Percentiles rank a stretch among this genome's conserved stretches.
phyloP scores from a whole-genome alignment of 2,797 vertebrate genomes.

The Chelon labrosus region DNA sequence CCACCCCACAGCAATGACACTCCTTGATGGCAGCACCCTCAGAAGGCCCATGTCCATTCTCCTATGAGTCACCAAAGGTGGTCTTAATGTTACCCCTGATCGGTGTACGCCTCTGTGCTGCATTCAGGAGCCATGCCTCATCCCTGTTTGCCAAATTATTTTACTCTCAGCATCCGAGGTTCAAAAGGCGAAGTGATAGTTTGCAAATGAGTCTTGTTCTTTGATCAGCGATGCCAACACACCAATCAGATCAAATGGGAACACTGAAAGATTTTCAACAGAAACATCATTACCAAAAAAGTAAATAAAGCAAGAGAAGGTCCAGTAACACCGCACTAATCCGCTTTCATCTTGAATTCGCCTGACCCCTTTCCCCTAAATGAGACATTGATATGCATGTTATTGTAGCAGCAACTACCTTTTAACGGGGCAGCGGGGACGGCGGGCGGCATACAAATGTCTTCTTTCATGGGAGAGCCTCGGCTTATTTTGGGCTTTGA shows the following conservation, averaged over 20 bases:
- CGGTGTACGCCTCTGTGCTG: neutral
- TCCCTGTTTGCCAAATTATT: slow-evolving; percentile 57
- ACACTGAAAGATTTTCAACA: slow-evolving; percentile 44
- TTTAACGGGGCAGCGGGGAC: slow-evolving; percentile 4
- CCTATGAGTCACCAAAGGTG: too few relatives aligned
- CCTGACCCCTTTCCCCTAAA: slow-evolving; percentile 43
- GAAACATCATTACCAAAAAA: slow-evolving; percentile 37
- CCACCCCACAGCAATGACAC: too few relatives aligned
- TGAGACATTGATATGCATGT: slow-evolving; percentile 15
- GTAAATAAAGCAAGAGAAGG: neutral
- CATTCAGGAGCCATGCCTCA: neutral
- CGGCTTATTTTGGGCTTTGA: neutral
- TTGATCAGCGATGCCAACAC: slow-evolving; percentile 58
- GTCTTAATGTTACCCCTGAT: too few relatives aligned
- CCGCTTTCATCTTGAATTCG: slow-evolving; percentile 56
- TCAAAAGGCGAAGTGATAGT: slow-evolving; percentile 57
- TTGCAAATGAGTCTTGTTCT: slow-evolving; percentile 55
- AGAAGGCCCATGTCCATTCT: too few relatives aligned
- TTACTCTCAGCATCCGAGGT: slow-evolving; percentile 44
- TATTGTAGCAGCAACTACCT: neutral
- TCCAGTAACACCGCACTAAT: slow-evolving; percentile 9
- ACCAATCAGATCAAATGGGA: slow-evolving; percentile 64
- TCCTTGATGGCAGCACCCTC: too few relatives aligned
- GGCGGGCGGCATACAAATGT: slow-evolving; percentile 6
- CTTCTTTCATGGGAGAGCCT: neutral